Conservation (phyloP, 1,140 invertebrate genomes). For the Euwallacea fornicatus region DNA sequence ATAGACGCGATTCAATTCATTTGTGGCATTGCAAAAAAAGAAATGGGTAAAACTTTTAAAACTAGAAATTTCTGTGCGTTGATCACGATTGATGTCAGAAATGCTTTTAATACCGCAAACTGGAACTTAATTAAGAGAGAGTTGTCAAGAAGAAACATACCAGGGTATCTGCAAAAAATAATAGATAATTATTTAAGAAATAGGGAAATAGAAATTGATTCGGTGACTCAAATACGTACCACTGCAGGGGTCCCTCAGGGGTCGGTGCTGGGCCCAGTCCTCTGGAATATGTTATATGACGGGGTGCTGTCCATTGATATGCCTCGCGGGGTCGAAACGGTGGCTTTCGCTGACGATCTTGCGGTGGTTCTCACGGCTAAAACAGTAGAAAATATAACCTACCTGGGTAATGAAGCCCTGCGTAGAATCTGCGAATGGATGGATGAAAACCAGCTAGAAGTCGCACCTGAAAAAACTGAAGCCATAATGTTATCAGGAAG, state of each 20-base stretch:
- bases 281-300: no score
- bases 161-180: no score
- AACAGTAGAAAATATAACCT: neutral
- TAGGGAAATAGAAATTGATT: neutral
- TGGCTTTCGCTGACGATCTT: no score
- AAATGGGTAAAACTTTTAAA: neutral
- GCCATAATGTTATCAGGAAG: neutral
- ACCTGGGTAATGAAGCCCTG: neutral
- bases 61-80: neutral
- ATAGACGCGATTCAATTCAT: constrained; percentile 18
- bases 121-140: constrained; percentile 20
- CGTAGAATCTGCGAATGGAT: neutral
- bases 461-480: constrained; percentile 19
- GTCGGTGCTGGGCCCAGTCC: no score
- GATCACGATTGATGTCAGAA: constrained; percentile 31
- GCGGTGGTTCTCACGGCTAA: neutral
- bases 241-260: neutral
- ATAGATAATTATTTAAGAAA: neutral
- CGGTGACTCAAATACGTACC: no score
- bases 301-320: neutral
- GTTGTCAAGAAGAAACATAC: neutral
- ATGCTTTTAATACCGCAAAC: constrained; percentile 34
- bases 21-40: no score
- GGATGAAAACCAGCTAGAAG: neutral
- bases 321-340: neutral